A percentile compares a stretch with the other conserved stretches of the same genome.
These are phyloP conservation scores for Teleopsis dalmanni DNA, from an alignment of 1,140 invertebrate species.

Conservation along the genomic window DNA sequence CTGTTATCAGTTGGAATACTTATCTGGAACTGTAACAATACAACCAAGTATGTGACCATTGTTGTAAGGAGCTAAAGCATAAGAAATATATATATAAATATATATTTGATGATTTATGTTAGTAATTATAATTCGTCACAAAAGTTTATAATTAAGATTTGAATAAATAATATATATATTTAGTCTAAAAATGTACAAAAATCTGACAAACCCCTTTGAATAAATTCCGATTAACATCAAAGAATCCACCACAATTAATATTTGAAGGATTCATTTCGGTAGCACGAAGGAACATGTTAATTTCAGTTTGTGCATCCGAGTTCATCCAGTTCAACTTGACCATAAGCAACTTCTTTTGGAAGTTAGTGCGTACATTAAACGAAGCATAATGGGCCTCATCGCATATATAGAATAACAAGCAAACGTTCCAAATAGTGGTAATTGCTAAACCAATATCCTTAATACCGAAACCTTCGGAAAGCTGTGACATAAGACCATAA, in stretches of 20 bases:
- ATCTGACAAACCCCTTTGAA: constrained; percentile 58
- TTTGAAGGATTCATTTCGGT: constrained; percentile 63
- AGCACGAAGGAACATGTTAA: constrained; percentile 60
- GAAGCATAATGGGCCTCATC: constrained; percentile 61
- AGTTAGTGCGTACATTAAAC: constrained; percentile 55
- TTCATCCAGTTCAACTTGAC: constrained; percentile 62
- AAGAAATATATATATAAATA: neutral
- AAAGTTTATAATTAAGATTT: too few species aligned
- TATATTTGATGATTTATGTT: neutral
- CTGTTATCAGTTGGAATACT: constrained; percentile 51
- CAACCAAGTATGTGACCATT: constrained; percentile 63
- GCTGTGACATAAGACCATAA: constrained; percentile 58
- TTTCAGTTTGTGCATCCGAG: constrained; percentile 55
- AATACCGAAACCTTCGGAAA: constrained; percentile 57
- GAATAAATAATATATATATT: neutral
- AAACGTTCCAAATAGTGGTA: constrained; percentile 54
- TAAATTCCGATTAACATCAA: constrained; percentile 58
- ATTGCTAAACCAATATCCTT: constrained; percentile 58
- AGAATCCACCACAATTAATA: constrained; percentile 60
- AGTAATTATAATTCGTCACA: neutral
- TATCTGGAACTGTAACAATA: constrained; percentile 62
- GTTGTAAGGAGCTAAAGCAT: constrained; percentile 52
- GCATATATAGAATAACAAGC: constrained; percentile 57
- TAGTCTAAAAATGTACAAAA: neutral
- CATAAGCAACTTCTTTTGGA: constrained; percentile 60